A percentile compares a stretch with the other conserved stretches of the same genome.
Evolutionary conservation across 1,140 invertebrate species (phyloP).

Genomic region (Temnothorax longispinosus): DNA sequence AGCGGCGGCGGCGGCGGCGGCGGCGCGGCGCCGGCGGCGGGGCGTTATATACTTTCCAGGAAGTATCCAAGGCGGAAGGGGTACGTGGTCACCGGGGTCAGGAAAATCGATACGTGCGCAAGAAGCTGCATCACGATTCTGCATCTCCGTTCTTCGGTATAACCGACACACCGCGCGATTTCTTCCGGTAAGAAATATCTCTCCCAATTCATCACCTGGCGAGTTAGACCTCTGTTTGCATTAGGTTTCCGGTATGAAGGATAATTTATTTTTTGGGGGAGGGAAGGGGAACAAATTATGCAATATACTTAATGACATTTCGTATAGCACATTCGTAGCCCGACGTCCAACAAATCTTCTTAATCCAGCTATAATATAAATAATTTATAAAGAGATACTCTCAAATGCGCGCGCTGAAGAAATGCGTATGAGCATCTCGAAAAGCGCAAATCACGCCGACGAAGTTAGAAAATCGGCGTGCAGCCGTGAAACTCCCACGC

Average conservation of each 20-base stretch:
- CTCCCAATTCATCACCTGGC: neutral
- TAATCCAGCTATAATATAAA: neutral
- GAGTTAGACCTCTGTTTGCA: neutral
- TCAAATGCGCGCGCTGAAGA: neutral
- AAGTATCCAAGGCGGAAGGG: constrained; percentile 57
- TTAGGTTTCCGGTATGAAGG: neutral
- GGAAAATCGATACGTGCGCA: constrained; percentile 51
- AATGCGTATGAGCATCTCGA: neutral
- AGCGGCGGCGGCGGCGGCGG: neutral
- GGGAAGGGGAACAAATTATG: neutral
- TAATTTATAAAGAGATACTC: neutral
- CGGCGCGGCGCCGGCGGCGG: neutral
- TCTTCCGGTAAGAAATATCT: constrained; percentile 38
- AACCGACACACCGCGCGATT: neutral
- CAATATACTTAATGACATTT: neutral
- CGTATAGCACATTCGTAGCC: too few species aligned
- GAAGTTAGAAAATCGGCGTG: neutral
- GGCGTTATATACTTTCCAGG: constrained; percentile 54
- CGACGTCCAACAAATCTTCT: neutral
- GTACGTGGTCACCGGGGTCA: constrained; percentile 50
- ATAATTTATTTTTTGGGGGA: neutral
- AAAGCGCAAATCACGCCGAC: neutral
- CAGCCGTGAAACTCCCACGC: neutral
- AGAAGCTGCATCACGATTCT: constrained; percentile 48
- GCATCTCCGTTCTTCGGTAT: constrained; percentile 8